phyloP scores from a whole-genome alignment of 2,888 invertebrate species.

The Dryadula phaetusa region DNA sequence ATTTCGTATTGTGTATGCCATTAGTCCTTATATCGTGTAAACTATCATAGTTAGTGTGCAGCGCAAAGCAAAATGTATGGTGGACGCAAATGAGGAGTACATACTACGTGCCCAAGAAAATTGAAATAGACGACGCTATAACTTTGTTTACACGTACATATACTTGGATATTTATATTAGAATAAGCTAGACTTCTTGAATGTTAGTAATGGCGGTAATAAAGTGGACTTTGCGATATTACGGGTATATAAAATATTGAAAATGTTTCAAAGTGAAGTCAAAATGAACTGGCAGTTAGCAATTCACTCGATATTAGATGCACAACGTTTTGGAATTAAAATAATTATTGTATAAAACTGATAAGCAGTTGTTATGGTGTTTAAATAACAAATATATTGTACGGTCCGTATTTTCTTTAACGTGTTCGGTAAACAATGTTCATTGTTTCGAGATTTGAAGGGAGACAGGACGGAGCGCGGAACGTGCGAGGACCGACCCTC shows the following conservation, averaged over 20 bases:
- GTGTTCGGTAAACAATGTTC: constrained; percentile 49
- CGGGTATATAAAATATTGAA: constrained; percentile 18
- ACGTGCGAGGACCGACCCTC: constrained; percentile 69
- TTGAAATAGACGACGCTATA: constrained; percentile 53
- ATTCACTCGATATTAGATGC: too few species aligned
- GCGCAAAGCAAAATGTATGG: constrained; percentile 73
- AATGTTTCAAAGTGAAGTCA: background rate
- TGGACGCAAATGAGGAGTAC: constrained; percentile 72
- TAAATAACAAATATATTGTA: constrained; percentile 28
- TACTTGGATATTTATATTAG: constrained; percentile 43
- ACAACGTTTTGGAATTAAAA: background rate
- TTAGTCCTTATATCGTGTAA: constrained; percentile 72
- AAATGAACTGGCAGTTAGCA: too few species aligned
- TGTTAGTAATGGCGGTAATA: constrained; percentile 38
- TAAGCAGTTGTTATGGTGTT: background rate
- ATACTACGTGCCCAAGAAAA: constrained; percentile 50
- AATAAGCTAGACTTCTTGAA: constrained; percentile 44
- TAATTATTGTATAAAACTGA: background rate
- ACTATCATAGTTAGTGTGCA: constrained; percentile 56
- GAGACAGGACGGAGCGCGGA: constrained; percentile 59
- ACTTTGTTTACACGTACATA: constrained; percentile 49
- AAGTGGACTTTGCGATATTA: constrained; percentile 8
- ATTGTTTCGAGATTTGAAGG: constrained; percentile 63
- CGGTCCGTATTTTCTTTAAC: constrained; percentile 39
- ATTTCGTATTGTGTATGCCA: constrained; percentile 60